A percentile compares a stretch with the other conserved stretches of the same genome.
Conservation (phyloP, 2,888 invertebrate genomes). For the Fragum sueziense region DNA sequence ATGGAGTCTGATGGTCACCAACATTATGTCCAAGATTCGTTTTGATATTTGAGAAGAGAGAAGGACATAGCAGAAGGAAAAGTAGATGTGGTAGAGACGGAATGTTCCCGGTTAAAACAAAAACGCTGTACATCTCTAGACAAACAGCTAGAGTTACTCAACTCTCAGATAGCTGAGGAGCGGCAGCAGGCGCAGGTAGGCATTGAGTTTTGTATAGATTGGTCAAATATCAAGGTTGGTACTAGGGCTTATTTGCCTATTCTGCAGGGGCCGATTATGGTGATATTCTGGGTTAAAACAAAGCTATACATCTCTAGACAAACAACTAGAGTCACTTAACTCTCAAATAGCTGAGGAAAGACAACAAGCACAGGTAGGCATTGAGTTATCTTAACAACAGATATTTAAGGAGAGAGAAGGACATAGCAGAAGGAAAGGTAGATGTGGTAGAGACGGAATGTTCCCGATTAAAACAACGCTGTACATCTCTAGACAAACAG, state of each 20-base stretch:
- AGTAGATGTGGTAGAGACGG: conserved; percentile 92
- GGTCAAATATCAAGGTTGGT: too few relatives aligned
- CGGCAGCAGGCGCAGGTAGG: conserved; percentile 89
- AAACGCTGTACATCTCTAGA: conserved; percentile 80
- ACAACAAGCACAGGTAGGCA: conserved; percentile 88
- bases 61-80: conserved; percentile 94
- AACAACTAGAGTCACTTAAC: conserved; percentile 73
- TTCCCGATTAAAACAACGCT: conserved; percentile 88
- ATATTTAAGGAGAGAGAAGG: conserved; percentile 94
- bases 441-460: conserved; percentile 94
- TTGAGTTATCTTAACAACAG: conserved; percentile 57
- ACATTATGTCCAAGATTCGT: too few relatives aligned
- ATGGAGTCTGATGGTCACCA: too few relatives aligned
- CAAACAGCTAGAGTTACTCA: conserved; percentile 74
- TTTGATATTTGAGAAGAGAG: conserved; percentile 92
- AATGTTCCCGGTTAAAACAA: conserved; percentile 90
- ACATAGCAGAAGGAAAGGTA: conserved; percentile 92
- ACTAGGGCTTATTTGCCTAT: too few relatives aligned
- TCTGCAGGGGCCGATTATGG: too few relatives aligned
- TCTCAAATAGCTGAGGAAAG: conserved; percentile 85
- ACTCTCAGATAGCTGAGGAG: conserved; percentile 84
- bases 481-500: conserved; percentile 71
- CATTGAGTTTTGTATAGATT: neutral
- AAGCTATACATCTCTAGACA: conserved; percentile 79
- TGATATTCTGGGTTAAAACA: conserved; percentile 90